Base-by-base conservation (phyloP, 2,888 invertebrate genomes). In the Geophilus truncorum region DNA sequence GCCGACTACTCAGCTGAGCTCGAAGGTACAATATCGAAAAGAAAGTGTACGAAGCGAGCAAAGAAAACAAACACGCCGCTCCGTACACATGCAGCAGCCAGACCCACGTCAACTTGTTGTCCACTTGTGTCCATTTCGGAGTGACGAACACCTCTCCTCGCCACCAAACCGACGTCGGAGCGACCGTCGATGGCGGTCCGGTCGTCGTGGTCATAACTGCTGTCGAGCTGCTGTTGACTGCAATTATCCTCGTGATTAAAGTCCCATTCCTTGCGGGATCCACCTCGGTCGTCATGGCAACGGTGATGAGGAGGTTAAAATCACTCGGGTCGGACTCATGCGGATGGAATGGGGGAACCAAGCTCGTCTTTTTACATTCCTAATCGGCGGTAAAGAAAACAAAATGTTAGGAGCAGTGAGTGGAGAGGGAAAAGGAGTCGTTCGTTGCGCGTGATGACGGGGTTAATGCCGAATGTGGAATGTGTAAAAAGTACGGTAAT, bases 41-140 rank as follows among this genome's bases (percentile, higher is more conserved):
- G 84, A 90, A 88, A 76, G 89, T 88, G 85, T 89, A 89, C 84
- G 90, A 88, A 80, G 90, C 89, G 80, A 90, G 87, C 84, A 89
- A 86, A 84, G 89, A 87, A 86, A 90, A 90, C 81, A 90, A 87
- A 82, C 89, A 88, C 81, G 89, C 90, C 83, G 90, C 89, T 77
- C 90, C 89, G 84, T 90, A 90, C 18, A 88, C 87, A 85, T 91
- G 90, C 51, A 90, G 84, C 79, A 89, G 87, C 86, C 90, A 90
- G 57, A 87, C 87, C 89, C 89, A 89, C 83, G 86, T 86, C 83
- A 90, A 86, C 79, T 88, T 80, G 0, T 21, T 77, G 36, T 79
- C 80, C 7, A 85, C 84, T 12, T 76, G 80, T 4, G 81, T 85
- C 85, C 88, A 87, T 81, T 88, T 87, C 28, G 89, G 87, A 18